Percentiles rank a stretch among this genome's conserved stretches.
Evolutionary conservation across 2,797 vertebrate species (phyloP).

Genomic region (Selene dorsalis): DNA sequence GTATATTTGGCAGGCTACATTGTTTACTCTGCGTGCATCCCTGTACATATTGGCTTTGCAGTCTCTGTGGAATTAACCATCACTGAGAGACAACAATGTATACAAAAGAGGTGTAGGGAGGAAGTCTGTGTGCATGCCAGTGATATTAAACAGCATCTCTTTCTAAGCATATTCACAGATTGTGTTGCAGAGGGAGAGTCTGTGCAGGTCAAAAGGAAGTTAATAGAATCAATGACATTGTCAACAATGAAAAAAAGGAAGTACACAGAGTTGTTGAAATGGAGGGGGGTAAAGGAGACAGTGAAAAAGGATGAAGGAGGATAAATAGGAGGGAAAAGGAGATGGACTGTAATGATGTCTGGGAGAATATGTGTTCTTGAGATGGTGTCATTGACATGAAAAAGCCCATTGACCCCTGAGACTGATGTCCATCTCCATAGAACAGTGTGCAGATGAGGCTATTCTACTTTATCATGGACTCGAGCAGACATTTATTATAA

Average conservation of each 20-base stretch:
- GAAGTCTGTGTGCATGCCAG: slow-evolving; percentile 13
- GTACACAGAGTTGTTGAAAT: slow-evolving; percentile 26
- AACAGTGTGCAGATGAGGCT: slow-evolving; percentile 7
- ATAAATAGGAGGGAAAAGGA: background rate
- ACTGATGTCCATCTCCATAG: slow-evolving; percentile 36
- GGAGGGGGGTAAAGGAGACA: background rate
- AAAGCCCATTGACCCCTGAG: slow-evolving; percentile 41
- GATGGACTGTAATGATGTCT: slow-evolving; percentile 32
- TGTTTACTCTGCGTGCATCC: slow-evolving; percentile 36
- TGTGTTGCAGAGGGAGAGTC: slow-evolving; percentile 18
- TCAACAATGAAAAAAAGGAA: slow-evolving; percentile 33
- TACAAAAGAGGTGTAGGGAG: slow-evolving; percentile 18
- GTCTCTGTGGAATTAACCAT: slow-evolving; percentile 32
- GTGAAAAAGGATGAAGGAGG: background rate
- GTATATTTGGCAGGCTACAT: slow-evolving; percentile 25
- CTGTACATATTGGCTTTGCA: slow-evolving; percentile 8
- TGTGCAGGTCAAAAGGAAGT: slow-evolving; percentile 47
- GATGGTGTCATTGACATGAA: slow-evolving; percentile 46
- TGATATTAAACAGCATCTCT: slow-evolving; percentile 19
- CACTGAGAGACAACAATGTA: slow-evolving; percentile 43
- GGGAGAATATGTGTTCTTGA: slow-evolving; percentile 32
- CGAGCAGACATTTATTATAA: slow-evolving; percentile 10
- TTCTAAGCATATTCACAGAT: slow-evolving; percentile 25
- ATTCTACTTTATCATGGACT: slow-evolving; percentile 6
- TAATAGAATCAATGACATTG: slow-evolving; percentile 61